Conservation (phyloP, 2,113 vertebrate genomes). For the Taurulus bubalis region DNA sequence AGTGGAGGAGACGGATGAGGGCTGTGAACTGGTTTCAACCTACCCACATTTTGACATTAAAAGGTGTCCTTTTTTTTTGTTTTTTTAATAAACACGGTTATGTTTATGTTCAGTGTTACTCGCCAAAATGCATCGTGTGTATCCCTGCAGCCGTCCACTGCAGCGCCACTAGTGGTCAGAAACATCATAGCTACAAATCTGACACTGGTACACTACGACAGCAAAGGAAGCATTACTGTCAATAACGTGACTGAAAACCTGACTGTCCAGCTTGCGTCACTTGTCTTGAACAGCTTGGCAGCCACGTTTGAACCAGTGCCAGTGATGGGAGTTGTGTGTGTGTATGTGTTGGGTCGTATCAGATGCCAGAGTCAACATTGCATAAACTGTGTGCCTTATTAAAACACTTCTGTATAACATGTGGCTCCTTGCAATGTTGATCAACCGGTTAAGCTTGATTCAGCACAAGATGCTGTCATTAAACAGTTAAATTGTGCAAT, state of each 20-base stretch:
- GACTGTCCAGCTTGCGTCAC: neutral
- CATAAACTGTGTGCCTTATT: slow-evolving; percentile 13
- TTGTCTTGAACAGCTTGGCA: neutral
- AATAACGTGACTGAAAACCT: neutral
- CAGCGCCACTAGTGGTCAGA: neutral
- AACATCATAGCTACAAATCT: neutral
- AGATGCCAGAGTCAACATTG: slow-evolving; percentile 1
- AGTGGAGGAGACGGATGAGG: no score
- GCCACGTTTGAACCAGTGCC: slow-evolving; percentile 3
- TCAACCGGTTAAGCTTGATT: slow-evolving; percentile 24
- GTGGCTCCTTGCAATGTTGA: neutral
- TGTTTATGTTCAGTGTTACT: no score
- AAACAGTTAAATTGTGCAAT: neutral
- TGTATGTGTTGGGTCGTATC: neutral
- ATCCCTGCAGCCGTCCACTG: no score
- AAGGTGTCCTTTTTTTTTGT: no score
- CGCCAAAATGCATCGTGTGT: no score
- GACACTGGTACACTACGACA: neutral
- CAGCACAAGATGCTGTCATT: neutral
- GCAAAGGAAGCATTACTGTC: no score
- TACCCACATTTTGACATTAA: no score
- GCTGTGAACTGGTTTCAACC: no score
- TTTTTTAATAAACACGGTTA: no score
- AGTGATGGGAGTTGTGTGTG: slow-evolving; percentile 21
- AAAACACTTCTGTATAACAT: slow-evolving; percentile 1